phyloP scores from a whole-genome alignment of 1,140 invertebrate species.

The Zaprionus capensis region DNA sequence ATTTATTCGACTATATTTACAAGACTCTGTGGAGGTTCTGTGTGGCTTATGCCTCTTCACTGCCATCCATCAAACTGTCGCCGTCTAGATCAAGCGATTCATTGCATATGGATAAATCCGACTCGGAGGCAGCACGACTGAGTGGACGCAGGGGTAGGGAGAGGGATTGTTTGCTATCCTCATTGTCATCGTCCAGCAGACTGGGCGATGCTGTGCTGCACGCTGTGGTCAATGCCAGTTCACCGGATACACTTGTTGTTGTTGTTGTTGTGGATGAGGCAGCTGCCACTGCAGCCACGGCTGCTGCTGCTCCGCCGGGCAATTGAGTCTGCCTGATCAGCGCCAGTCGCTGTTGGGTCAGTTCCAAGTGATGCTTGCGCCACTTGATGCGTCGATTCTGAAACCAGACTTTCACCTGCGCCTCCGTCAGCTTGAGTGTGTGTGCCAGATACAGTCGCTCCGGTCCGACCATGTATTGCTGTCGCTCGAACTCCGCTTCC shows the following conservation, averaged over 20 bases:
- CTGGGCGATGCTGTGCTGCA: conserved; percentile 52
- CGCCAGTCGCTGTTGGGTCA: conserved; percentile 94
- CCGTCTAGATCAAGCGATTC: conserved; percentile 74
- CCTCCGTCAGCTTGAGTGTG: conserved; percentile 94
- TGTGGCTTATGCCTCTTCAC: conserved; percentile 68
- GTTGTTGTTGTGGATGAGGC: conserved; percentile 12
- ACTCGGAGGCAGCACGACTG: conserved; percentile 71
- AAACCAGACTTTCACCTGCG: conserved; percentile 99
- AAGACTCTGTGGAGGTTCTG: conserved; percentile 23
- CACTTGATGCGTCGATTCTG: conserved; percentile 98
- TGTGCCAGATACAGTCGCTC: conserved; percentile 95
- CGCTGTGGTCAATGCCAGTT: conserved; percentile 36
- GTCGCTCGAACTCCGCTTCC: conserved; percentile 95
- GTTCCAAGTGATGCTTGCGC: conserved; percentile 96
- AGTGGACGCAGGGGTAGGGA: conserved; percentile 53
- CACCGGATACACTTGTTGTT: conserved; percentile 12
- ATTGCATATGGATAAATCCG: conserved; percentile 82
- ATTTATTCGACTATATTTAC: conserved; percentile 74
- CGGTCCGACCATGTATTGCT: conserved; percentile 97
- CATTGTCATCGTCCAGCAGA: conserved; percentile 70
- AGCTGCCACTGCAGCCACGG: neutral
- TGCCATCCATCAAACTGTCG: conserved; percentile 78
- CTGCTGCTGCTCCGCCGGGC: conserved; percentile 44
- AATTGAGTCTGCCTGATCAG: conserved; percentile 88
- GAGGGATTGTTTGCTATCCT: conserved; percentile 75